Evolutionary conservation across 2,113 vertebrate genomes (phyloP), one percentile per base, ranked within the genome.

Genomic region (Parus major): DNA sequence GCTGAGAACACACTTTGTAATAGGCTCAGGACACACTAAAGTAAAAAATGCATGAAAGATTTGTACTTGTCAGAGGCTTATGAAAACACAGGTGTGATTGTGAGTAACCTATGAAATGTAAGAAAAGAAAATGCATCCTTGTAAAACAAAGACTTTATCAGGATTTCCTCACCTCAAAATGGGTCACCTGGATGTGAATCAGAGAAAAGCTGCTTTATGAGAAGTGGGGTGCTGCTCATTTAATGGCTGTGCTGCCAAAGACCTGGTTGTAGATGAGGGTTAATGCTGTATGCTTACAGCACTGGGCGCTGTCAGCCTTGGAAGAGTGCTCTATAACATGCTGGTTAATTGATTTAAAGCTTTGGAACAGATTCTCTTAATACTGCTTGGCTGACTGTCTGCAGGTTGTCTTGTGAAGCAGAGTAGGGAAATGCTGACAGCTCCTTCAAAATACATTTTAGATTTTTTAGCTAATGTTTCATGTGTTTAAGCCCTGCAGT

Each of bases 341-440:
- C 50, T 82, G 66, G 27, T 63, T 85, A 39, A 91, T 64, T 79
- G 78, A 24, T 89, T 71, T 91, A 66, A 89, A 70, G 12, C 23
- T 73, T 77, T 69, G 35, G 17, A 53, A 53, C 5, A 17, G 18
- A 8, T 59, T 81, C 44, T 78, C 17, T 66, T 84, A 53, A 28
- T 83, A 22, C 46, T 77, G 31, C 11, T 61, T 83, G 59, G 9
- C 86, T 88, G 49, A 29, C 14, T 79, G 83, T 39, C 36, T 69
- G 28, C 17, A 31, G 47, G 42, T 65, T 94, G 55, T 24, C 9
- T 66, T 65, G 31, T 81, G 31, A 82, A 78, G 52, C 47, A 41
- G 31, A 53, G 13, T 64, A 36, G 1, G 1, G 36, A 69, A 90
- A 72, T 44, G 8, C 20, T 64, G 42, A 36, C 41, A 76, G 19